Conservation (phyloP, 2,888 invertebrate genomes). For the Drosophila sordidula region DNA sequence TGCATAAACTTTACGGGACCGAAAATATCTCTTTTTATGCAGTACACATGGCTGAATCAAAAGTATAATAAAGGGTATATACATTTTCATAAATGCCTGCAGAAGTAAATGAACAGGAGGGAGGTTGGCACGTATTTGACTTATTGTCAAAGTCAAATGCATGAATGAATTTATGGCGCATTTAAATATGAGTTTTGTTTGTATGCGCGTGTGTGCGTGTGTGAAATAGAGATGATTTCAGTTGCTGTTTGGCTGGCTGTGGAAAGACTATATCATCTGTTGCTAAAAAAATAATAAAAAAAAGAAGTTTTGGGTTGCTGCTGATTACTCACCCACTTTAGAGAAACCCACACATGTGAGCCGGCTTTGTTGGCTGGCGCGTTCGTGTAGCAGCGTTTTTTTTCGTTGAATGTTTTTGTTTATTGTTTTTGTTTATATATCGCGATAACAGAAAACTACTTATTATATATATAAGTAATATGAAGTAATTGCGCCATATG, state of each 20-base stretch:
- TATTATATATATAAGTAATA: constrained; percentile 21
- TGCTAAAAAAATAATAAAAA: constrained; percentile 26
- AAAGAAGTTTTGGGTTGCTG: constrained; percentile 45
- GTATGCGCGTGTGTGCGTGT: constrained; percentile 23
- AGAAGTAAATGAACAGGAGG: neutral
- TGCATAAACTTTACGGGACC: too few relatives aligned
- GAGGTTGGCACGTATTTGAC: constrained; percentile 29
- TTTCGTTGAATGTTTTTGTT: constrained; percentile 31
- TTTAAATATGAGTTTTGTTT: constrained; percentile 18
- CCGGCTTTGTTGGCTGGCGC: constrained; percentile 66
- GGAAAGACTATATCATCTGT: constrained; percentile 3
- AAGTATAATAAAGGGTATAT: constrained; percentile 1
- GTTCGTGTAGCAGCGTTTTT: constrained; percentile 51
- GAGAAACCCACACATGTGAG: constrained; percentile 79
- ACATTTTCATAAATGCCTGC: constrained; percentile 40
- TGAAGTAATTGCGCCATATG: constrained; percentile 42
- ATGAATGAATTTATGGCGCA: constrained; percentile 63
- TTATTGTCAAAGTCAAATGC: constrained; percentile 67
- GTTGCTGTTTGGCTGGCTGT: constrained; percentile 3
- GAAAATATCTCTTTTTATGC: too few relatives aligned
- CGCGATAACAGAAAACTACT: constrained; percentile 39
- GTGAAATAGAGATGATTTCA: constrained; percentile 18
- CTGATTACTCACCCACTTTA: constrained; percentile 79
- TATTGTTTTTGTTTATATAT: constrained; percentile 28
- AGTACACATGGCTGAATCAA: too few relatives aligned